A percentile compares a stretch with the other conserved stretches of the same genome.
Evolutionary conservation across 2,797 vertebrate genomes (phyloP).

Genomic region (Bradypus variegatus): DNA sequence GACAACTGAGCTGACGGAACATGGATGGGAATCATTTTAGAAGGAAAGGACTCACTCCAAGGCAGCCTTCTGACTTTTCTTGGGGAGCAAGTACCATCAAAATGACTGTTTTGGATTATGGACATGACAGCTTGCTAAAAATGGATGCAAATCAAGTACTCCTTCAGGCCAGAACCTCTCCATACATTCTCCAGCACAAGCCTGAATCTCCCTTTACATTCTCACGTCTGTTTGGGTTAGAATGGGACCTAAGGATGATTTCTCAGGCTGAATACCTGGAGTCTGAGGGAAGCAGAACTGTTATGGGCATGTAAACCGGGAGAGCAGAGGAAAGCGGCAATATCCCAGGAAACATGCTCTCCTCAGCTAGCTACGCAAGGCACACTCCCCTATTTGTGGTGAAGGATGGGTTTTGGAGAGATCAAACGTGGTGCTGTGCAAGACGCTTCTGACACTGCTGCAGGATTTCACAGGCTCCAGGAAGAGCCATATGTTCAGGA

Average conservation of each 20-base stretch:
- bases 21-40: neutral
- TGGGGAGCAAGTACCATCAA: neutral
- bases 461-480: neutral
- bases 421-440: neutral
- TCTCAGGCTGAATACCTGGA: neutral
- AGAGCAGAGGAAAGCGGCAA: neutral
- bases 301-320: neutral
- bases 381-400: neutral
- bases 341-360: neutral
- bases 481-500: neutral
- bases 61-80: neutral
- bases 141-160: slow-evolving; percentile 43
- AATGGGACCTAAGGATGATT: neutral
- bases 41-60: neutral
- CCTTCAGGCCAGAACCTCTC: slow-evolving; percentile 36
- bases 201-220: neutral
- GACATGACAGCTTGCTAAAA: slow-evolving; percentile 37
- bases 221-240: slow-evolving; percentile 16
- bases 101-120: slow-evolving; percentile 57
- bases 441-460: neutral
- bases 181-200: neutral
- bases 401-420: neutral
- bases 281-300: neutral
- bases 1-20: neutral
- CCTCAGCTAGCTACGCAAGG: neutral